phyloP scores from a whole-genome alignment of 2,797 vertebrate genomes.

The Clamator glandarius region DNA sequence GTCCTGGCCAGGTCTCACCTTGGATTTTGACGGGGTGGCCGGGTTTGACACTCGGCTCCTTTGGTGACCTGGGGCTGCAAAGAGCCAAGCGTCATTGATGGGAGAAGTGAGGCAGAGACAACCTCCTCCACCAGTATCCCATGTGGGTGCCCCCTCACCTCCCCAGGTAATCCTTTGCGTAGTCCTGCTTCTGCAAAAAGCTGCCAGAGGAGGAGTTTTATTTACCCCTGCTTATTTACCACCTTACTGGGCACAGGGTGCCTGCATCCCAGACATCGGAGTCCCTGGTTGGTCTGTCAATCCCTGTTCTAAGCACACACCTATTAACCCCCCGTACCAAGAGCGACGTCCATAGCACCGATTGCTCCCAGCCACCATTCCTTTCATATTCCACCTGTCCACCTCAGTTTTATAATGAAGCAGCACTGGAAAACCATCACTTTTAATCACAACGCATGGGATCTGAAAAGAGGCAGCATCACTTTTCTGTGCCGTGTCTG shows the following conservation, averaged over 20 bases:
- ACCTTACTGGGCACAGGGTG: neutral
- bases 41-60: neutral
- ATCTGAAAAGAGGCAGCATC: slow-evolving; percentile 25
- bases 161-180: neutral
- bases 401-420: neutral
- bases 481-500: neutral
- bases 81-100: neutral
- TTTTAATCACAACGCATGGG: neutral
- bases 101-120: neutral
- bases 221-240: neutral
- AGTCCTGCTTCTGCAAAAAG: neutral
- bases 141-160: rapidly evolving
- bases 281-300: neutral
- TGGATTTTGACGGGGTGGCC: neutral
- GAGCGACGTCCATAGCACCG: neutral
- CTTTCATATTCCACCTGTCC: neutral
- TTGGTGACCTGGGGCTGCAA: neutral
- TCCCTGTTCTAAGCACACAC: neutral
- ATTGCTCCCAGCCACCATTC: neutral
- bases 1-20: neutral
- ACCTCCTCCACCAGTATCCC: neutral
- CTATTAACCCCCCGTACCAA: neutral
- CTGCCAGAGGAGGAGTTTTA: neutral
- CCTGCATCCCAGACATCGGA: neutral
- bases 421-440: slow-evolving; percentile 9